Conservation (phyloP, 2,888 invertebrate genomes). For the Mythimna albipuncta region DNA sequence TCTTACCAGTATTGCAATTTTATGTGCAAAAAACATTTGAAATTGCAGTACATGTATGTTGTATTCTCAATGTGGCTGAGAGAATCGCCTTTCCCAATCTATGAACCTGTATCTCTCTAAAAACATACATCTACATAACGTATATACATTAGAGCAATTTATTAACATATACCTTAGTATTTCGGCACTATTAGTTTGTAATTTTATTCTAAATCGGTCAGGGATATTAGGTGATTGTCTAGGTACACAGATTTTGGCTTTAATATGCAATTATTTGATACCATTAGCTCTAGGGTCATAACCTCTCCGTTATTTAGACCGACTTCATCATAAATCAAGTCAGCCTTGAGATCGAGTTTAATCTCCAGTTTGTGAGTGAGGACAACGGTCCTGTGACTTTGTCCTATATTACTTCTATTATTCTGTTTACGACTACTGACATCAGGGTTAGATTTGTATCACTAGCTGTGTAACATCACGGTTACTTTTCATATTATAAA, state of each 20-base stretch:
- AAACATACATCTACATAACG: no score
- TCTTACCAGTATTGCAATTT: neutral
- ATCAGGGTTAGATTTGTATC: conserved; percentile 6
- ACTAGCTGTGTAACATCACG: neutral
- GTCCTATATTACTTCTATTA: conserved; percentile 1
- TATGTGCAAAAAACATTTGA: neutral
- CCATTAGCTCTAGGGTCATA: conserved; percentile 44
- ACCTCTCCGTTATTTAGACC: conserved; percentile 40
- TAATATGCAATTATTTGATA: conserved; percentile 45
- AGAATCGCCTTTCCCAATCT: no score
- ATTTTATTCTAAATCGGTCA: conserved; percentile 35
- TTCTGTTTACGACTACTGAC: neutral
- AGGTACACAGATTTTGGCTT: conserved; percentile 26
- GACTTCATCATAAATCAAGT: conserved; percentile 39
- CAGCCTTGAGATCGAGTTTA: conserved; percentile 24
- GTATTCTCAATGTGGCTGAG: neutral
- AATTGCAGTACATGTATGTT: no score
- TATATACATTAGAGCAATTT: conserved; percentile 2
- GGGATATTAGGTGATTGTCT: conserved; percentile 32
- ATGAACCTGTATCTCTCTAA: neutral
- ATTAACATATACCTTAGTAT: neutral
- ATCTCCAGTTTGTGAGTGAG: conserved; percentile 12
- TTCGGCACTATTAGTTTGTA: conserved; percentile 15
- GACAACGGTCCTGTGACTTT: neutral
- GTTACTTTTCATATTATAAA: neutral